Evolutionary conservation across 2,113 vertebrate genomes (phyloP), one percentile per base, ranked within the genome.

Genomic region (Tylochromis polylepis): DNA sequence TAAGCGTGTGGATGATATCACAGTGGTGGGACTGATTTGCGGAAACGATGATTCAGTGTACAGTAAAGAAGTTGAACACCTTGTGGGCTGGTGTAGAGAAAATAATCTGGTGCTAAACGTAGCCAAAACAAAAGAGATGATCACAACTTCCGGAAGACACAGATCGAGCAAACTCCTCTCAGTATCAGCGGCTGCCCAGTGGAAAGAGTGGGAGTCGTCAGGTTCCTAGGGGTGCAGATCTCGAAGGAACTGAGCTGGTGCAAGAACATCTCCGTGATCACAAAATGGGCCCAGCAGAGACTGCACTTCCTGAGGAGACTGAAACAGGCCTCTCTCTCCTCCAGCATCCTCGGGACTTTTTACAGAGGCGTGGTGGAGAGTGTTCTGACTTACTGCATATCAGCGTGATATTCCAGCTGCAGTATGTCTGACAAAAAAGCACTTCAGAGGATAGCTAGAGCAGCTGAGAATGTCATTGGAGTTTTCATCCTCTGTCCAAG

Each of bases 1-100:
- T 60, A 60, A 1, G 31, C 36, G 11, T 36, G 31, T 0, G 0
- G 59, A 62, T n/a, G 59, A 62, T 36, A 79, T 31, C n/a, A 8
- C 53, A 34, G 31, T 24, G 65, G 36, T 8, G 15, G 38, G 65
- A 16, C 22, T 72, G 38, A 24, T 46, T 15, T 6, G 22, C 0
- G 0, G 31, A 62, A 62, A 62, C 10, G 3, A 62, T 62, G 59
- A 36, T 62, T 62, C 10, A 0, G 10, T n/a, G 31, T 62, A 0
- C 18, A 36, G 9, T 36, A 62, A 62, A 60, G 15, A 53, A 22
- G n/a, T 0, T 65, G 60, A 36, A 62, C 59, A 6, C 2, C 59
- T 34, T 36, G 59, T 11, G 11, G 31, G 60, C 5, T 65, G 58
- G 58, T 60, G 58, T 31, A 60, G 62, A 22, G 36, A 15, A 14